Percentiles rank a stretch among this genome's conserved stretches.
phyloP scores from a whole-genome alignment of 2,113 vertebrate species.

The Dolichallabes microphthalmus region DNA sequence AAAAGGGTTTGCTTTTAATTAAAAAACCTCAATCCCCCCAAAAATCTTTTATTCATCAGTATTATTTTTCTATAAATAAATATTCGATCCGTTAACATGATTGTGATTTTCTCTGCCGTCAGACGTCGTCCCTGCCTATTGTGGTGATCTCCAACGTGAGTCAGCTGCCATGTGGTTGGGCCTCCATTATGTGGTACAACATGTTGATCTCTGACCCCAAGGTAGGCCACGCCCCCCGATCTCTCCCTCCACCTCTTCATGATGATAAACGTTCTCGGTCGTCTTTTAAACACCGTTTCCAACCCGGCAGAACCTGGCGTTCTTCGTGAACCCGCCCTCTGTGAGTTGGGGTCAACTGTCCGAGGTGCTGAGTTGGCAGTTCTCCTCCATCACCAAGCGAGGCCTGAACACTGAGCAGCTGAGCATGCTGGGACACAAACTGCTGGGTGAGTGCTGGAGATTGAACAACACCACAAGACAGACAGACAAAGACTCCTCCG shows the following conservation, averaged over 20 bases:
- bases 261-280: not conserved
- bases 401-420: conserved; percentile 82
- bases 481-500: not conserved
- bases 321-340: conserved; percentile 81
- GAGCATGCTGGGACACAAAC: conserved; percentile 68
- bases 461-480: not conserved
- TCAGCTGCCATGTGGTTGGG: conserved; percentile 96
- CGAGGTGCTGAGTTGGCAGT: conserved; percentile 86
- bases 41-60: not conserved
- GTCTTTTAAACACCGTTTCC: not conserved
- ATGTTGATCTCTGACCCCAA: conserved; percentile 89
- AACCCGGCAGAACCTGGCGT: conserved; percentile 77
- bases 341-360: conserved; percentile 80
- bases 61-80: not conserved
- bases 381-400: conserved; percentile 85
- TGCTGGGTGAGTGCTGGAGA: conserved; percentile 53
- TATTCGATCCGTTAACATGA: not conserved
- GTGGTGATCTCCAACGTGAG: conserved; percentile 97
- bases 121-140: conserved; percentile 89
- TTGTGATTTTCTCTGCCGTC: not conserved
- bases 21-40: too few species aligned
- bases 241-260: not conserved
- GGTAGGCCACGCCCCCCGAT: conserved; percentile 66
- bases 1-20: not conserved
- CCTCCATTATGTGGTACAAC: conserved; percentile 98